These are phyloP conservation scores for Clivina fossor DNA, from an alignment of 2,888 invertebrate genomes.

Conservation along the genomic window DNA sequence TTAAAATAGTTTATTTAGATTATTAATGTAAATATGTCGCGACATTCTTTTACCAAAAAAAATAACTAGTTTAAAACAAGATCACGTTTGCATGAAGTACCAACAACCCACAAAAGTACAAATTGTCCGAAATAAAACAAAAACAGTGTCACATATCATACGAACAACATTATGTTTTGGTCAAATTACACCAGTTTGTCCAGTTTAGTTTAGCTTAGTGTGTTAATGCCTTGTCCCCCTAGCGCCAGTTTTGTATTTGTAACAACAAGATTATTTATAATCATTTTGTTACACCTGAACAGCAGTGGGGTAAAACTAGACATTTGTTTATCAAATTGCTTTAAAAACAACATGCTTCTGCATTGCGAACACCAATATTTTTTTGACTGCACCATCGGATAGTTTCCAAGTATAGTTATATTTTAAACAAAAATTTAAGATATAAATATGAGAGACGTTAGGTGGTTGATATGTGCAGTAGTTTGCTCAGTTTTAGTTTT, in stretches of 20 bases:
- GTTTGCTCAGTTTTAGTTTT: slow-evolving; percentile 32
- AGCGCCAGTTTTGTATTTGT: slow-evolving; percentile 27
- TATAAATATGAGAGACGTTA: slow-evolving; percentile 18
- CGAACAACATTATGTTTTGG: too few species aligned
- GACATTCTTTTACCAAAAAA: too few species aligned
- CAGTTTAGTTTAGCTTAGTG: slow-evolving; percentile 10
- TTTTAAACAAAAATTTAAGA: slow-evolving; percentile 1
- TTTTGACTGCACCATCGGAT: slow-evolving; percentile 16
- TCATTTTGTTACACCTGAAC: slow-evolving; percentile 15
- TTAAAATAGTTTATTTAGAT: too few species aligned
- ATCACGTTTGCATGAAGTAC: too few species aligned
- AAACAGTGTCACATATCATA: too few species aligned
- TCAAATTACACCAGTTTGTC: slow-evolving; percentile 26
- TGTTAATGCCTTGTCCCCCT: slow-evolving; percentile 21
- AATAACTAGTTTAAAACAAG: too few species aligned
- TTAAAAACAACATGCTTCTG: slow-evolving; percentile 20
- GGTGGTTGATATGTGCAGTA: slow-evolving; percentile 11
- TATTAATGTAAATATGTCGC: too few species aligned
- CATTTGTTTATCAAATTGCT: slow-evolving; percentile 28
- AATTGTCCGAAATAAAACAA: too few species aligned
- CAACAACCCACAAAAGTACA: too few species aligned
- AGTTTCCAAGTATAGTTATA: too few species aligned
- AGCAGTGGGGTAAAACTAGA: slow-evolving; percentile 22
- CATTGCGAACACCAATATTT: slow-evolving; percentile 11
- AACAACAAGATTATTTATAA: slow-evolving; percentile 30